Evolutionary conservation across 2,888 invertebrate genomes (phyloP).

Genomic region (Drosophila picticornis): DNA sequence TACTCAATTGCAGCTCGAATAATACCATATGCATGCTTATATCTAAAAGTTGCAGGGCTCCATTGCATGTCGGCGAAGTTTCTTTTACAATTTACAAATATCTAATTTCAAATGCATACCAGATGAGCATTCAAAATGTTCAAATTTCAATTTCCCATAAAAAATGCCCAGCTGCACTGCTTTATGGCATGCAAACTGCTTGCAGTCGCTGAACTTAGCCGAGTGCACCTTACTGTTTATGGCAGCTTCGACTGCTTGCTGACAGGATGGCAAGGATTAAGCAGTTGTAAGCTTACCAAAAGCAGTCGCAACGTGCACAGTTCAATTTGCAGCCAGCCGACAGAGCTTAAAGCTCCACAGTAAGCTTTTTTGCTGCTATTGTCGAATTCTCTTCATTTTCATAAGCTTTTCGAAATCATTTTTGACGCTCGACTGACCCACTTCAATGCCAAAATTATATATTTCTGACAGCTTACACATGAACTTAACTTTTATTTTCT

Average conservation of each 20-base stretch:
- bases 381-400: not conserved
- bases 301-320: not conserved
- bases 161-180: conserved; percentile 18
- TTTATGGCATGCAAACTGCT: conserved; percentile 35
- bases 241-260: conserved; percentile 3
- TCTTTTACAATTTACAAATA: not conserved
- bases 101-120: not conserved
- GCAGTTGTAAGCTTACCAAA: conserved; percentile 2
- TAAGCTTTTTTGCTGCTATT: not conserved
- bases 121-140: not conserved
- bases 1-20: not conserved
- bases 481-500: not conserved
- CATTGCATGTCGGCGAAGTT: not conserved
- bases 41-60: fast-evolving
- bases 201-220: not conserved
- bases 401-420: conserved; percentile 9
- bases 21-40: not conserved
- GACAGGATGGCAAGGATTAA: not conserved
- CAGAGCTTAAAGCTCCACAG: conserved; percentile 9
- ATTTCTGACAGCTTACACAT: conserved; percentile 25
- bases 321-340: too few relatives aligned
- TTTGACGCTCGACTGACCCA: conserved; percentile 52
- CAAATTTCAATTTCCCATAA: not conserved
- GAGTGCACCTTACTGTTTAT: conserved; percentile 2
- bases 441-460: conserved; percentile 35